Percentiles rank a stretch among this genome's conserved stretches.
Conservation (phyloP, 2,797 vertebrate species). For the Cynopterus sphinx region DNA sequence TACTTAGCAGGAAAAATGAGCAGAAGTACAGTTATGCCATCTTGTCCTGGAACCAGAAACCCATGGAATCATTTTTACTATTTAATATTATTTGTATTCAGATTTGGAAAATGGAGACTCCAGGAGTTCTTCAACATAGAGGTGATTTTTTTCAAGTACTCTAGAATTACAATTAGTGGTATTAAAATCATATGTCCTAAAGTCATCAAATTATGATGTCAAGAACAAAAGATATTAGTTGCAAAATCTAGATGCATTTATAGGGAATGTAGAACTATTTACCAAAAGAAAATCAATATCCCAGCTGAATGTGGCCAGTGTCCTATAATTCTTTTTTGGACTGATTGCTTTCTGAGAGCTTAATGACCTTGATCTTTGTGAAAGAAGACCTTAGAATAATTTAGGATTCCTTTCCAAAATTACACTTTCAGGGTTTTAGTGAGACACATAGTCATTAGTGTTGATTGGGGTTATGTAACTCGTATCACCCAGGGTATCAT, state of each 20-base stretch:
- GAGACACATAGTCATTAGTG: conserved; percentile 41
- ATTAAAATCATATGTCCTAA: background rate
- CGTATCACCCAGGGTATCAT: background rate
- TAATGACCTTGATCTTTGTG: conserved; percentile 12
- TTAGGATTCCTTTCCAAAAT: background rate
- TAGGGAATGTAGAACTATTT: background rate
- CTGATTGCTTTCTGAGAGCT: background rate
- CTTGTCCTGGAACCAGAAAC: background rate
- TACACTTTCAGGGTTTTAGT: conserved; percentile 16
- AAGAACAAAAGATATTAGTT: conserved; percentile 9
- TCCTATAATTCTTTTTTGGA: background rate
- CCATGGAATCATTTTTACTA: background rate
- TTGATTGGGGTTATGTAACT: conserved; percentile 32
- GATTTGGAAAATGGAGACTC: background rate
- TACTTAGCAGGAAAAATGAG: background rate
- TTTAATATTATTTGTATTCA: conserved; percentile 29
- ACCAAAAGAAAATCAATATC: conserved; percentile 8
- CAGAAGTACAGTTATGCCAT: background rate
- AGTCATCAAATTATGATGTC: background rate
- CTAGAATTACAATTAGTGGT: background rate
- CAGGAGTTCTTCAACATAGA: background rate
- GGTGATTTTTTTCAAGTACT: background rate
- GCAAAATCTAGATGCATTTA: conserved; percentile 20
- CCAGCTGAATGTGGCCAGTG: background rate
- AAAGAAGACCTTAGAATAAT: background rate